Evolutionary conservation across 2,797 vertebrate genomes (phyloP).

Genomic region (Aeoliscus strigatus): DNA sequence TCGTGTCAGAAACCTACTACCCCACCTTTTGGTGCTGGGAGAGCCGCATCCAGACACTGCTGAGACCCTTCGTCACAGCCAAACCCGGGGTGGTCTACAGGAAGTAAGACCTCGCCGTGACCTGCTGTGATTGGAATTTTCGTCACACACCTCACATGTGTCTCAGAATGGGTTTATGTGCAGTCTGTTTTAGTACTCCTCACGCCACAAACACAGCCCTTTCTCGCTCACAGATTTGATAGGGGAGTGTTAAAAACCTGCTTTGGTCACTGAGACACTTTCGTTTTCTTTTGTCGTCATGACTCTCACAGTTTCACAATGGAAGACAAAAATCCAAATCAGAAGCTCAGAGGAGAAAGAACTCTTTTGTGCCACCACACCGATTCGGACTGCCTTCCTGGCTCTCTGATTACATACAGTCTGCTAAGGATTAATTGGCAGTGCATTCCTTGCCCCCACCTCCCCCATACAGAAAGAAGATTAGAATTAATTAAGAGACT

Average conservation of each 20-base stretch:
- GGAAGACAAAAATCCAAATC: constrained; percentile 48
- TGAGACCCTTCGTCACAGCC: constrained; percentile 93
- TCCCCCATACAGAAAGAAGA: constrained; percentile 26
- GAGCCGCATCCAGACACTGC: constrained; percentile 89
- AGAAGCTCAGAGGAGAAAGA: constrained; percentile 50
- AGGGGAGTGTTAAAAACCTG: constrained; percentile 1
- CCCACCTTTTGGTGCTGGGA: constrained; percentile 99
- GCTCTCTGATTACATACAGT: constrained; percentile 35
- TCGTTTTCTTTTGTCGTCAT: constrained; percentile 19
- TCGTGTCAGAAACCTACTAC: constrained; percentile 96
- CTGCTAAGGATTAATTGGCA: constrained; percentile 48
- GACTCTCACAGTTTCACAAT: constrained; percentile 44
- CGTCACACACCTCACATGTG: too few relatives aligned
- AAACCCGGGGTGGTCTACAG: constrained; percentile 89
- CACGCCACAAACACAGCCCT: too few relatives aligned
- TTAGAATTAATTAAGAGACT: constrained; percentile 31
- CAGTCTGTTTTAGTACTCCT: background rate
- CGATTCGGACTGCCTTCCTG: constrained; percentile 15
- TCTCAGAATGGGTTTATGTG: too few relatives aligned
- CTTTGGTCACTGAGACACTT: constrained; percentile 12
- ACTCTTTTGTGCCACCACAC: constrained; percentile 43
- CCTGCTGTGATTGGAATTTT: too few relatives aligned
- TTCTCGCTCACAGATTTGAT: constrained; percentile 5
- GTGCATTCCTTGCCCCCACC: constrained; percentile 29
- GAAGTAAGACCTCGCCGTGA: constrained; percentile 80